phyloP scores from a whole-genome alignment of 2,797 vertebrate genomes.

The Heteromormyrus szaboi region DNA sequence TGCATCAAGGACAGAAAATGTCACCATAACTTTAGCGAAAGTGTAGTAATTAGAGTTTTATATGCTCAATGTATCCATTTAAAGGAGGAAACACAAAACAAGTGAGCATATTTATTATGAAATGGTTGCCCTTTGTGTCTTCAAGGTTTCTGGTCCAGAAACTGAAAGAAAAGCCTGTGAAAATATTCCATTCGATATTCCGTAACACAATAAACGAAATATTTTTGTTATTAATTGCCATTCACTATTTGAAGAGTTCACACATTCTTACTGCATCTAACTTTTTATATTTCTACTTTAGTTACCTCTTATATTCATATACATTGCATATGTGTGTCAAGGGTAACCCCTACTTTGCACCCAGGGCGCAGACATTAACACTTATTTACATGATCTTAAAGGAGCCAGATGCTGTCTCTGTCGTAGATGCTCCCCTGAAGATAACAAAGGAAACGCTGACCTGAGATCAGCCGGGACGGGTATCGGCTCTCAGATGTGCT shows the following conservation, averaged over 20 bases:
- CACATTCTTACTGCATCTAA: not conserved
- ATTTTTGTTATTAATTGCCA: not conserved
- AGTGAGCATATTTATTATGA: not conserved
- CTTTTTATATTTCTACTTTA: not conserved
- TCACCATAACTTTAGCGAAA: not conserved
- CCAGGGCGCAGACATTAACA: not conserved
- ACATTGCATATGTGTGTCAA: not conserved
- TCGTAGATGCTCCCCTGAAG: not conserved
- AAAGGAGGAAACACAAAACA: not conserved
- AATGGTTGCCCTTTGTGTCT: not conserved
- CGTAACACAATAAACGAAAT: not conserved
- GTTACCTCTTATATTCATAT: not conserved
- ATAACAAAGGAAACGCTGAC: not conserved
- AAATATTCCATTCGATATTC: not conserved
- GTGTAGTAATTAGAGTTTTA: slow-evolving; percentile 7
- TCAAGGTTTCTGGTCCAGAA: not conserved
- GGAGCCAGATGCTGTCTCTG: not conserved
- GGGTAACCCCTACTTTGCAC: not conserved
- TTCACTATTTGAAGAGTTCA: not conserved
- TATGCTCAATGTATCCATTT: not conserved
- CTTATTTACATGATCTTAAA: not conserved
- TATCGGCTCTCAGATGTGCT: not conserved
- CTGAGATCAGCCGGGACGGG: not conserved
- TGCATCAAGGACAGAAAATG: slow-evolving; percentile 1
- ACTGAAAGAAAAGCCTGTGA: not conserved